Percentiles rank a stretch among this genome's conserved stretches.
phyloP scores from a whole-genome alignment of 2,797 vertebrate species.

The Gymnoscopelus braueri region DNA sequence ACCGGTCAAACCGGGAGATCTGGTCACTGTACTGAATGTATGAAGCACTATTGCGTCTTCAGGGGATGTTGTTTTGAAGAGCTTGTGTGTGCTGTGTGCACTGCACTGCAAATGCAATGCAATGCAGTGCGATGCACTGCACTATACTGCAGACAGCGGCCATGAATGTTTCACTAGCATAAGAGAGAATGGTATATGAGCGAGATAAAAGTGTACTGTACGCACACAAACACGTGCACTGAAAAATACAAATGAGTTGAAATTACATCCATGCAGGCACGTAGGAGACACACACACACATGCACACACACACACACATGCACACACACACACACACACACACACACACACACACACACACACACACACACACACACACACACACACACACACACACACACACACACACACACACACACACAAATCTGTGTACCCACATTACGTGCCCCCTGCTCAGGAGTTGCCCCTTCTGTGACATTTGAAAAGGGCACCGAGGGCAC shows the following conservation, averaged over 20 bases:
- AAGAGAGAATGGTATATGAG: conserved; percentile 50
- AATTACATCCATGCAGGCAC: no score
- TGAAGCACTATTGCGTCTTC: conserved; percentile 19
- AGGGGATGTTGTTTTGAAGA: conserved; percentile 59
- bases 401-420: conserved; percentile 31
- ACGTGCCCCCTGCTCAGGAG: conserved; percentile 62
- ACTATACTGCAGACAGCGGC: conserved; percentile 20
- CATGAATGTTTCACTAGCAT: conserved; percentile 55
- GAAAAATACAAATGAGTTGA: background rate
- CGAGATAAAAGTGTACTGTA: conserved; percentile 22
- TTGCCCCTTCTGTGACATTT: conserved; percentile 78
- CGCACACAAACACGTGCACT: conserved; percentile 16
- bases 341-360: background rate
- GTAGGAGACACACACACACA: conserved; percentile 30
- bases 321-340: background rate
- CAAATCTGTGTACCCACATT: conserved; percentile 56
- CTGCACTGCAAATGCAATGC: no score
- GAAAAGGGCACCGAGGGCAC: conserved; percentile 71
- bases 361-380: background rate
- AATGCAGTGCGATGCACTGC: background rate
- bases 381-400: conserved; percentile 6
- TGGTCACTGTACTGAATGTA: no score
- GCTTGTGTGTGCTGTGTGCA: conserved; percentile 33
- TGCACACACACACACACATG: background rate
- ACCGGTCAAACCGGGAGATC: no score